Conservation (phyloP, 2,888 invertebrate genomes). For the Stenotaenia linearis region DNA sequence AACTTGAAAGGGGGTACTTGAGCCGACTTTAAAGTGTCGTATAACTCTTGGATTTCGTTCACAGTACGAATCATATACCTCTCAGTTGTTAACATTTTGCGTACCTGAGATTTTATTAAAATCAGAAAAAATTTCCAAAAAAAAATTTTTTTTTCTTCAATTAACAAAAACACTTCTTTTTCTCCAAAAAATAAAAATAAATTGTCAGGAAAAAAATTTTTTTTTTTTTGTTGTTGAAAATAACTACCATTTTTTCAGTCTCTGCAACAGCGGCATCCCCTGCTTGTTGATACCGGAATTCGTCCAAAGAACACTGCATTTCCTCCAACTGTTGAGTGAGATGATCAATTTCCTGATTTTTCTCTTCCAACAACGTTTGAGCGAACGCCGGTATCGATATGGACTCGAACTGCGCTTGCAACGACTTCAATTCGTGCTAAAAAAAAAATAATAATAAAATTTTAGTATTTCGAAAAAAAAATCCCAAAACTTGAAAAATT, state of each 20-base stretch:
- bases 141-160: too few relatives aligned
- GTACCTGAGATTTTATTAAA: background rate
- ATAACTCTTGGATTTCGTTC: background rate
- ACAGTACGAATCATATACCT: background rate
- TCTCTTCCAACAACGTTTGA: conserved; percentile 46
- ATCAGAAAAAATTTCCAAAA: background rate
- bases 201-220: too few relatives aligned
- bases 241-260: background rate
- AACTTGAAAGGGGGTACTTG: background rate
- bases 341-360: conserved; percentile 46
- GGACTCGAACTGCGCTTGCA: conserved; percentile 16
- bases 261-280: background rate
- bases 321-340: conserved; percentile 40
- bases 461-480: too few relatives aligned
- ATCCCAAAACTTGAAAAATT: too few relatives aligned
- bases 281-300: background rate
- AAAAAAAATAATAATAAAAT: conserved; percentile 27
- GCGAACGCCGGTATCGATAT: background rate
- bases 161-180: too few relatives aligned
- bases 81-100: background rate
- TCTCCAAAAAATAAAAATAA: too few relatives aligned
- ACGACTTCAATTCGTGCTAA: background rate
- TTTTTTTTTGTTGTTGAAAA: background rate
- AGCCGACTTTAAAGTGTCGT: background rate
- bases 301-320: background rate